phyloP scores from a whole-genome alignment of 2,797 vertebrate species.

The Fistularia commersonii region DNA sequence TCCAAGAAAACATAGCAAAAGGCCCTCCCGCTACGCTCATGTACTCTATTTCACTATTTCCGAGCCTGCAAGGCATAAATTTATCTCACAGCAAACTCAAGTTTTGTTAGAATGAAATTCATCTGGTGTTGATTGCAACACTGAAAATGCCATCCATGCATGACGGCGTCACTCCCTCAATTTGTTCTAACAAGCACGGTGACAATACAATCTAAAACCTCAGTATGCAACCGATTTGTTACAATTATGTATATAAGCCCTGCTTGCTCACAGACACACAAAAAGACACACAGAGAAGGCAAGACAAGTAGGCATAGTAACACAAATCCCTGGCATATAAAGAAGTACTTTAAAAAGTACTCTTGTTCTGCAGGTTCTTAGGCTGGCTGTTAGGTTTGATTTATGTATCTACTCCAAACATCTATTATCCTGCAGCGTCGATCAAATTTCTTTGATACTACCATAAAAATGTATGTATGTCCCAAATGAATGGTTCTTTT shows the following conservation, averaged over 20 bases:
- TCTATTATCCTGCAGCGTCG: no score
- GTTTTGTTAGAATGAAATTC: constrained; percentile 55
- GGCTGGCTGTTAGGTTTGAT: no score
- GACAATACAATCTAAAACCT: constrained; percentile 24
- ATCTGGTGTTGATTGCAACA: constrained; percentile 46
- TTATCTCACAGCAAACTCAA: constrained; percentile 24
- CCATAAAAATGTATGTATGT: no score
- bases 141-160: constrained; percentile 45
- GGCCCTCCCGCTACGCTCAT: constrained; percentile 7
- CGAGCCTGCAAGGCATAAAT: constrained; percentile 34
- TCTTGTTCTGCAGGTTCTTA: no score
- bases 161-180: constrained; percentile 48
- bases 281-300: constrained; percentile 2
- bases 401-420: no score
- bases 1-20: constrained; percentile 2
- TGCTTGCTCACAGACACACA: not conserved
- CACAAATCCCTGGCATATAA: no score
- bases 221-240: no score
- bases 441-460: no score
- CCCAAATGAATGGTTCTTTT: no score
- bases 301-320: no score
- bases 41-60: constrained; percentile 39
- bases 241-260: no score
- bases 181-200: constrained; percentile 53
- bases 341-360: no score